Base-by-base conservation (phyloP, 2,797 vertebrate species). In the Hemitrygon akajei region DNA sequence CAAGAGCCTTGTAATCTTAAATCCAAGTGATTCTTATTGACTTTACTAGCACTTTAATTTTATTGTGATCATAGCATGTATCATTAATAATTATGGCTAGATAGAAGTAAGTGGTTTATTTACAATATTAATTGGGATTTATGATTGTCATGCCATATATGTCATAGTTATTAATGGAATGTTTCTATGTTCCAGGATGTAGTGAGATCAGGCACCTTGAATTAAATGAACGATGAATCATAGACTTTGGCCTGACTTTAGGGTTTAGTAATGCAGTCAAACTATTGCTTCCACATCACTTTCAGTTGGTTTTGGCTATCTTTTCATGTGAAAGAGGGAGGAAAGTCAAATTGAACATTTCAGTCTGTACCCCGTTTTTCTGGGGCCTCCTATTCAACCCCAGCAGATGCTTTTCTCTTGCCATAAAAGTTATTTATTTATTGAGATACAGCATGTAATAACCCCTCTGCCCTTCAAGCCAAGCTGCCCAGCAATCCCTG, bases 21-120 rank as follows among this genome's bases (percentile, higher is more conserved):
- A 92, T 73, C 69, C 73, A 73, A 47, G 89, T 47, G 40, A 92
- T 92, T 73, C 40, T 25, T 73, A 92, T 71, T 92, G 6, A 34
- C 11, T 73, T 92, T 91, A 92, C 69, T 37, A 11, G 25, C 37
- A 47, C 69, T 73, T 71, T 73, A 63, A 47, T 56, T 47, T 75
- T 14, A 56, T 92, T 92, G 69, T 25, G 12, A 56, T 73, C 66
- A 40, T 7, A 66, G 84, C 7, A 87, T 9, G 84, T 66, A 16
- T 20, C 84, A 87, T 87, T 58, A 34, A 87, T 63, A 86, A 27
- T 30, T 58, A 34, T 34, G 84, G 14, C 3, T 66, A 60, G 6
- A 1, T 6, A 30, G 84, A 60, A 87, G 16, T 84, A 84, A 87
- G 18, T n/a, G 30, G 1, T 27, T 66, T 87, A 58, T 16, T 34